Evolutionary conservation across 2,888 invertebrate species (phyloP).

Genomic region (Drosophila paramelanica): DNA sequence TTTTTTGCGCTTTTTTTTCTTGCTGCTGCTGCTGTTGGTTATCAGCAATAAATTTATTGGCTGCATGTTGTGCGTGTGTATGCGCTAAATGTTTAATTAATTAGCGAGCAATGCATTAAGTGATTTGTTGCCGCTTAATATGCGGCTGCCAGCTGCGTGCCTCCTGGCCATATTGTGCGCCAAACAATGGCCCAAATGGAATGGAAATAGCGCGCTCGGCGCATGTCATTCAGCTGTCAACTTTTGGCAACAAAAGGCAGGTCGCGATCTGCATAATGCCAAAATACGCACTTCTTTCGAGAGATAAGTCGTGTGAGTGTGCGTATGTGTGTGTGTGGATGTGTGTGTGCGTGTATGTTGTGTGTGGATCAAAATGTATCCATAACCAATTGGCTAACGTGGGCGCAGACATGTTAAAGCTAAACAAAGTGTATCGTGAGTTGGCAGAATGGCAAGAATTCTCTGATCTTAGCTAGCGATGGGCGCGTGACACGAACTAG

Average conservation of each 20-base stretch:
- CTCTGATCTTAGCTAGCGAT: constrained; percentile 16
- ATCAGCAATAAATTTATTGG: constrained; percentile 63
- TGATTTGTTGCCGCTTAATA: constrained; percentile 45
- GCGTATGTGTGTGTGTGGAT: background rate
- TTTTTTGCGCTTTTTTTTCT: constrained; percentile 24
- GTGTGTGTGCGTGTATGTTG: background rate
- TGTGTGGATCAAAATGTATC: constrained; percentile 16
- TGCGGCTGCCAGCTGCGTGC: constrained; percentile 5
- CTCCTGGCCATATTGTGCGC: background rate
- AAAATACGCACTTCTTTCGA: constrained; percentile 53
- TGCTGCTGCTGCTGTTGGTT: constrained; percentile 10
- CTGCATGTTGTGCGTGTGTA: constrained; percentile 54
- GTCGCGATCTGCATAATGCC: constrained; percentile 48
- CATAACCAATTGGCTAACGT: constrained; percentile 66
- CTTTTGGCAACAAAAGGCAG: constrained; percentile 62
- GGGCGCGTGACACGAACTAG: constrained; percentile 26
- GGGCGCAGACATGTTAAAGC: constrained; percentile 68
- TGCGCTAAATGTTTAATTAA: constrained; percentile 75
- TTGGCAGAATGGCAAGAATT: constrained; percentile 46
- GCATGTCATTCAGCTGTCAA: constrained; percentile 71
- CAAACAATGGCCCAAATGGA: constrained; percentile 23
- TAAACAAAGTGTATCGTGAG: constrained; percentile 55
- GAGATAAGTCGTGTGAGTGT: background rate
- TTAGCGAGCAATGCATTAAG: constrained; percentile 62
- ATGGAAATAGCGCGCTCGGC: constrained; percentile 10